These are phyloP conservation scores for Choreutis nemorana DNA, from an alignment of 2,888 invertebrate genomes.

Conservation along the genomic window DNA sequence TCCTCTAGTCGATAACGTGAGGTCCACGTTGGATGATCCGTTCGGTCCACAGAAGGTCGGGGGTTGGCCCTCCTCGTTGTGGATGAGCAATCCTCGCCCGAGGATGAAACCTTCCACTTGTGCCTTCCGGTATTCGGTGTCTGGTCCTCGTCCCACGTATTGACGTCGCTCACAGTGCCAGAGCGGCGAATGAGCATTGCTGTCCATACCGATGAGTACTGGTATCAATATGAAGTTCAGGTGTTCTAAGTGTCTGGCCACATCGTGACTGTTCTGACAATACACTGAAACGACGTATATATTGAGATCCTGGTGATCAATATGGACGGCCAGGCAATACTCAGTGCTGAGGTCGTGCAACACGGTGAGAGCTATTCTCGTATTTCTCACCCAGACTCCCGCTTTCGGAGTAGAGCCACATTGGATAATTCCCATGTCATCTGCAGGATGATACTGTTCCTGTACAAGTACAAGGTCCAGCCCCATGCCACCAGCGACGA, in stretches of 20 bases:
- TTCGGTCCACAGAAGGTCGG: no score
- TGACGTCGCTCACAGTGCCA: constrained; percentile 8
- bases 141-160: constrained; percentile 7
- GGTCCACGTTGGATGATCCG: constrained; percentile 18
- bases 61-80: constrained; percentile 10
- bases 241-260: constrained; percentile 7
- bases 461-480: constrained; percentile 16
- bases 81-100: constrained; percentile 3
- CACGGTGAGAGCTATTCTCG: constrained; percentile 4
- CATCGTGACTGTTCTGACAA: constrained; percentile 13
- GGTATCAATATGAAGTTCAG: neutral
- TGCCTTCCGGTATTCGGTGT: constrained; percentile 5
- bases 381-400: constrained; percentile 8
- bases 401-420: constrained; percentile 8
- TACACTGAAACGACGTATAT: constrained; percentile 12
- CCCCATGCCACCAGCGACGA: constrained; percentile 5
- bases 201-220: constrained; percentile 5
- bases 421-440: constrained; percentile 1
- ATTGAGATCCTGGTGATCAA: constrained; percentile 1
- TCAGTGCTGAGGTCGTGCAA: constrained; percentile 10
- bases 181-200: constrained; percentile 11
- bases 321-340: constrained; percentile 11
- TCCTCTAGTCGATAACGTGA: constrained; percentile 10
- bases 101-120: constrained; percentile 13
- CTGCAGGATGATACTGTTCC: constrained; percentile 13